These are phyloP conservation scores for Cydia splendana DNA, from an alignment of 1,140 invertebrate species.

Conservation along the genomic window DNA sequence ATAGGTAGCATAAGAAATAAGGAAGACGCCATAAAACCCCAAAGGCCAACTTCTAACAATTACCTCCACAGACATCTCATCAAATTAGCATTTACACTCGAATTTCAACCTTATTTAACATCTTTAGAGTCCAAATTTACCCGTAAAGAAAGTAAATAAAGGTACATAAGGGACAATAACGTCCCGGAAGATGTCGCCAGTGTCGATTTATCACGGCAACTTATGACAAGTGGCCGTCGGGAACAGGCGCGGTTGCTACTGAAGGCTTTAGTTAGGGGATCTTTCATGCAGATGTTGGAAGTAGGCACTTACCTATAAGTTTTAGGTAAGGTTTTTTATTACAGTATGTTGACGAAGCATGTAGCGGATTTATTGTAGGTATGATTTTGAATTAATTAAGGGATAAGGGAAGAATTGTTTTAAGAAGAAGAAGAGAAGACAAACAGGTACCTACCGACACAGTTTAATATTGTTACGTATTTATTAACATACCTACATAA, in stretches of 20 bases:
- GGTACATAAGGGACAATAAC: constrained; percentile 21
- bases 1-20: background rate
- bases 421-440: no score
- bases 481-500: no score
- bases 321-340: background rate
- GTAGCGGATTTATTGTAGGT: no score
- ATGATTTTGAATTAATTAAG: no score
- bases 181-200: constrained; percentile 13
- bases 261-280: background rate
- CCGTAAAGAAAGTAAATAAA: constrained; percentile 13
- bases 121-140: background rate
- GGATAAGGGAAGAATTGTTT: no score
- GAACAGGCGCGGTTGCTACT: background rate
- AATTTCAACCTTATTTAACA: background rate
- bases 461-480: no score
- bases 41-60: background rate
- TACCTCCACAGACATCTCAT: constrained; percentile 11
- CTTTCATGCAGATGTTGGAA: background rate
- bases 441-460: no score
- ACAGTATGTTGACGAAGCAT: background rate
- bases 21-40: constrained; percentile 2
- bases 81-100: background rate
- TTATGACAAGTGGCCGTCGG: constrained; percentile 26
- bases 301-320: background rate
- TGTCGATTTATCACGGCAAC: constrained; percentile 27